Evolutionary conservation across 1,140 invertebrate species (phyloP).

Genomic region (Lysiphlebus fabarum): DNA sequence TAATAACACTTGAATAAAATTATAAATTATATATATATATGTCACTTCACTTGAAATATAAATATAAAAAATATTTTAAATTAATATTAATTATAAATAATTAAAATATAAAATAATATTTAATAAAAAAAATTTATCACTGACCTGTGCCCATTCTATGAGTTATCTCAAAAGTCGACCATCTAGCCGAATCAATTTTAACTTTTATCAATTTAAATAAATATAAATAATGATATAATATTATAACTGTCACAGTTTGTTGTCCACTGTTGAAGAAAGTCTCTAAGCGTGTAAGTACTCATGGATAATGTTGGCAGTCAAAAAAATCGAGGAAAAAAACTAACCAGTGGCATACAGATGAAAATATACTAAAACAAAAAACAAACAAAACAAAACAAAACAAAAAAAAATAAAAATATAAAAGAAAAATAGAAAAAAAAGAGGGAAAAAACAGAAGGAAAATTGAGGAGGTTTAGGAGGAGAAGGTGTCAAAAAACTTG

Average conservation of each 20-base stretch:
- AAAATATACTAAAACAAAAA: too few relatives aligned
- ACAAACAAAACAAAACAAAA: neutral
- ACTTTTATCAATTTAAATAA: too few relatives aligned
- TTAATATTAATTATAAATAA: neutral
- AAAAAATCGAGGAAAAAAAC: neutral
- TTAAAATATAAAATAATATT: conserved; percentile 6
- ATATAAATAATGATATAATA: too few relatives aligned
- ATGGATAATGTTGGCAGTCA: conserved; percentile 7
- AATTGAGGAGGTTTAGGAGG: conserved; percentile 16
- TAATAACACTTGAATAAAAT: neutral
- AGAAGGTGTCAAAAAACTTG: neutral
- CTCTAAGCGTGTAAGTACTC: conserved; percentile 18
- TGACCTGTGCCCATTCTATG: conserved; percentile 49
- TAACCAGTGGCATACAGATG: neutral
- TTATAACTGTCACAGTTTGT: neutral
- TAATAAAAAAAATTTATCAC: conserved; percentile 29
- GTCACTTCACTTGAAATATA: too few relatives aligned
- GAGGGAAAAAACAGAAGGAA: neutral
- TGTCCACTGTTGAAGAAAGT: conserved; percentile 14
- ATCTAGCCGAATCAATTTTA: conserved; percentile 26
- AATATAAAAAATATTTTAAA: neutral
- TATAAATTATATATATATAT: too few relatives aligned
- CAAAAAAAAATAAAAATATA: neutral
- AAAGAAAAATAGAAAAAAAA: neutral
- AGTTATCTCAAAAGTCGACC: conserved; percentile 41